phyloP scores from a whole-genome alignment of 2,888 invertebrate species.

The Pristionchus japonicus region DNA sequence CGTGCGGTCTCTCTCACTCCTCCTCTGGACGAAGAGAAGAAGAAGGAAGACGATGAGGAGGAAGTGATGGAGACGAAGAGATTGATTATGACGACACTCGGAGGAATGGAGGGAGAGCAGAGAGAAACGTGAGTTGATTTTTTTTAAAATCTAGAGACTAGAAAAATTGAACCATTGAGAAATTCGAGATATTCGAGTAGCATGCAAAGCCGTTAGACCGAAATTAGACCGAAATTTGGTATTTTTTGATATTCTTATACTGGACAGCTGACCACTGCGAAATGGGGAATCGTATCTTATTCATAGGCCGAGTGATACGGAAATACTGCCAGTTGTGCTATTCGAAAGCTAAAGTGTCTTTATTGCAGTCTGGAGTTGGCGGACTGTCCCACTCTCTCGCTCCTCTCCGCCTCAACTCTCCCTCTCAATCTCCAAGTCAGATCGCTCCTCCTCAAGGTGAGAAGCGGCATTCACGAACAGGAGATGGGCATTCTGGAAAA shows the following conservation, averaged over 20 bases:
- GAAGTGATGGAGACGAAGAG: slow-evolving; percentile 30
- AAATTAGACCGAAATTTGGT: no score
- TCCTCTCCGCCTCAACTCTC: slow-evolving; percentile 36
- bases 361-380: slow-evolving; percentile 23
- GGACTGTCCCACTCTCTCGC: slow-evolving; percentile 37
- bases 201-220: no score
- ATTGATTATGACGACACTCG: not conserved
- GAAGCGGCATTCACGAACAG: not conserved
- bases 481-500: not conserved
- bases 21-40: not conserved
- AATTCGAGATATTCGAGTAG: no score
- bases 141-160: no score
- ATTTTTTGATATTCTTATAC: no score
- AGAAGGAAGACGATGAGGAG: not conserved
- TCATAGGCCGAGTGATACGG: no score
- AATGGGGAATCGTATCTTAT: no score
- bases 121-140: slow-evolving; percentile 20
- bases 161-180: no score
- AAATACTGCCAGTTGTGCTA: no score
- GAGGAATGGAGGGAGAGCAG: not conserved
- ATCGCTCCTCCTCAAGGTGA: slow-evolving; percentile 41
- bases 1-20: slow-evolving; percentile 40
- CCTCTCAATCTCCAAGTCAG: slow-evolving; percentile 38
- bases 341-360: no score
- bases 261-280: no score